phyloP scores from a whole-genome alignment of 2,888 invertebrate species.

The Zootermopsis nevadensis region DNA sequence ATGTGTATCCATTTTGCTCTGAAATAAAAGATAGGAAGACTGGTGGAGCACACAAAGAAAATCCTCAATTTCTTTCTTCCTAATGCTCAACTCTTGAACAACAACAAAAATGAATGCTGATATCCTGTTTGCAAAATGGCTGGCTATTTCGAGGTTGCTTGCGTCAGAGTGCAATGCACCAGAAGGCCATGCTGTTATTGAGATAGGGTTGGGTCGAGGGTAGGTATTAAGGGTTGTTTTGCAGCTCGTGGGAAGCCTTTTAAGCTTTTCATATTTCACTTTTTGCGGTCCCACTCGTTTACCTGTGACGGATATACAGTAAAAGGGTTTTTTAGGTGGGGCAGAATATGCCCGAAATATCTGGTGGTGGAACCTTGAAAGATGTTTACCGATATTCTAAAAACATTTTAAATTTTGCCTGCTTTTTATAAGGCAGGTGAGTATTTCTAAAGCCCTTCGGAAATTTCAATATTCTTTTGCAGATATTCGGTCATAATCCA shows the following conservation, averaged over 20 bases:
- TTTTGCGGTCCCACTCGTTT: conserved; percentile 5
- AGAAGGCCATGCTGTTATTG: not conserved
- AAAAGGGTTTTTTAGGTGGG: not conserved
- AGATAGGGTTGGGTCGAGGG: conserved; percentile 3
- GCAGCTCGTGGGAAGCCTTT: not conserved
- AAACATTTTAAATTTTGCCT: too few species aligned
- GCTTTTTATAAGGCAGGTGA: too few species aligned
- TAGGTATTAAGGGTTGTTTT: conserved; percentile 21
- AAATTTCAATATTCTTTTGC: too few species aligned
- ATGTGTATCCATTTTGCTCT: not conserved
- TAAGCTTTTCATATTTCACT: conserved; percentile 18
- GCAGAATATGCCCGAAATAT: not conserved
- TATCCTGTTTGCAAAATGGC: conserved; percentile 37
- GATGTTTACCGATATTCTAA: too few species aligned
- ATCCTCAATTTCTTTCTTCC: conserved; percentile 8
- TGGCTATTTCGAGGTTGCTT: not conserved
- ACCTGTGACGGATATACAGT: not conserved
- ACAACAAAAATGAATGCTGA: conserved; percentile 18
- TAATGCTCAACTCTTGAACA: conserved; percentile 2
- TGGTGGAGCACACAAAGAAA: not conserved
- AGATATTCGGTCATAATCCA: too few species aligned
- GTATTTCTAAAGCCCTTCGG: too few species aligned
- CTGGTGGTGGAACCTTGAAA: not conserved
- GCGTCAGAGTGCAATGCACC: not conserved
- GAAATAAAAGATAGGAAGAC: not conserved